Conservation (phyloP, 2,113 vertebrate genomes). For the Otis tarda region DNA sequence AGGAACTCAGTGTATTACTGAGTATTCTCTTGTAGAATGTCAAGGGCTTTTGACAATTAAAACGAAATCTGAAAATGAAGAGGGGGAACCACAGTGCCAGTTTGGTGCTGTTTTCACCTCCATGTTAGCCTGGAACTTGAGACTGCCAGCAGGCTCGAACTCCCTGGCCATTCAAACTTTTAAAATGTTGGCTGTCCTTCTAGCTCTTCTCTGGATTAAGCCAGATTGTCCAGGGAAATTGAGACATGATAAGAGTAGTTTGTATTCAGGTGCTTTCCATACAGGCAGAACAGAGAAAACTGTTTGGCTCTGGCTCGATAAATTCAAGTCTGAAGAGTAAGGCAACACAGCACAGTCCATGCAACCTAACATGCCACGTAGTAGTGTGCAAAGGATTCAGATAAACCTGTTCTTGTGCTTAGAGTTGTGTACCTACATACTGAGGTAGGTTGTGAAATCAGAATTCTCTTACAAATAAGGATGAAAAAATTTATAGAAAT, state of each 20-base stretch:
- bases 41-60: background rate
- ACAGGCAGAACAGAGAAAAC: background rate
- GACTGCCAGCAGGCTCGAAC: background rate
- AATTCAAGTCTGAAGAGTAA: background rate
- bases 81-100: background rate
- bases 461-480: background rate
- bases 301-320: background rate
- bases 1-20: background rate
- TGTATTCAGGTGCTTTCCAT: background rate
- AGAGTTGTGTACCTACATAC: fast-evolving
- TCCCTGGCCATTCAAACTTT: background rate
- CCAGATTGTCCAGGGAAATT: background rate
- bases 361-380: fast-evolving
- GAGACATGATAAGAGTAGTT: background rate
- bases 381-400: background rate
- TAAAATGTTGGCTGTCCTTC: background rate
- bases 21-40: background rate
- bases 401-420: background rate
- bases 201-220: background rate
- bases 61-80: background rate
- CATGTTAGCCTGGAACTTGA: background rate
- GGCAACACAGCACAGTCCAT: background rate
- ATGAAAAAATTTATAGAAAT: background rate
- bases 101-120: background rate
- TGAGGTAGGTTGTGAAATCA: background rate